Conservation (phyloP, 2,888 invertebrate species). For the Drosophila ezoana region DNA sequence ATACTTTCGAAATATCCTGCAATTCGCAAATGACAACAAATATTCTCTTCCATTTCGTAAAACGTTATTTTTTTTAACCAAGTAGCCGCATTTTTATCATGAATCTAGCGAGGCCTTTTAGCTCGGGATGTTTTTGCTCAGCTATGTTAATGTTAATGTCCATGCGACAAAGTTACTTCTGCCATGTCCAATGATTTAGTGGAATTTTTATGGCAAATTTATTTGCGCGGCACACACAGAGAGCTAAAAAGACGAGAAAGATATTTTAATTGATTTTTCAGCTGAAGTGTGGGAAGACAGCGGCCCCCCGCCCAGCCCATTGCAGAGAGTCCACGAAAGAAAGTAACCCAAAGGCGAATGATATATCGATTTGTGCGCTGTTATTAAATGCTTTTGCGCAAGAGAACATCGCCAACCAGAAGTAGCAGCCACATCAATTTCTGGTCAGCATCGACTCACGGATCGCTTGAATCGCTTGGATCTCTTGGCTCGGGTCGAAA, state of each 20-base stretch:
- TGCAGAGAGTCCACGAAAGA: slow-evolving; percentile 46
- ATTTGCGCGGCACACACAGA: slow-evolving; percentile 53
- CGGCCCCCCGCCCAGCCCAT: slow-evolving; percentile 4
- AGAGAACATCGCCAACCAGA: slow-evolving; percentile 60
- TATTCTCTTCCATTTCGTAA: neutral
- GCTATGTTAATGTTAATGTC: slow-evolving; percentile 75
- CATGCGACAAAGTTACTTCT: slow-evolving; percentile 60
- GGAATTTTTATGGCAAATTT: slow-evolving; percentile 79
- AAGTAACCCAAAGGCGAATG: slow-evolving; percentile 71
- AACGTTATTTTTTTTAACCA: slow-evolving; percentile 4
- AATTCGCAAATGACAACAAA: no score
- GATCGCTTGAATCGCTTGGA: slow-evolving; percentile 45
- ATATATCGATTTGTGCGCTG: slow-evolving; percentile 78
- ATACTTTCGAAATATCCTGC: no score
- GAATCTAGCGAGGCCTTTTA: slow-evolving; percentile 43
- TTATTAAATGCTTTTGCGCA: slow-evolving; percentile 76
- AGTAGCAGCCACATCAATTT: slow-evolving; percentile 77
- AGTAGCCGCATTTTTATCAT: slow-evolving; percentile 41
- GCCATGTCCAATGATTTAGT: slow-evolving; percentile 70
- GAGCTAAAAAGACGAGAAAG: slow-evolving; percentile 51
- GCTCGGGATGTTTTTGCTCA: slow-evolving; percentile 25
- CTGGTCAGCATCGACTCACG: slow-evolving; percentile 63
- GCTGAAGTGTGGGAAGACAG: slow-evolving; percentile 73
- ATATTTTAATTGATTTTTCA: slow-evolving; percentile 79
- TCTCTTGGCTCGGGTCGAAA: slow-evolving; percentile 55